Conservation (phyloP, 2,113 vertebrate species). For the Sitta europaea region DNA sequence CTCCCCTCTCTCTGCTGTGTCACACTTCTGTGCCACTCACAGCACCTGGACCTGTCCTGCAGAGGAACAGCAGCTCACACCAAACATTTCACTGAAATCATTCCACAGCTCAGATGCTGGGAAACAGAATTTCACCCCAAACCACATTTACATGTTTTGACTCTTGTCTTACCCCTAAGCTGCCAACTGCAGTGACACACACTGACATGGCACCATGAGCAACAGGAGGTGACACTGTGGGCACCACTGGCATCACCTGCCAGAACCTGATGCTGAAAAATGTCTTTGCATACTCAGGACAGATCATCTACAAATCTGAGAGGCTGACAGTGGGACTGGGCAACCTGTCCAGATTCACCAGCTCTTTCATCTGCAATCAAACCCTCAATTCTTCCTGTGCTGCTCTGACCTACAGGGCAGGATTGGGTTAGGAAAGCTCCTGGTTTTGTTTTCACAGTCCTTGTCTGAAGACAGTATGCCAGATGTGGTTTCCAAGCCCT, state of each 20-base stretch:
- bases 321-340: not conserved
- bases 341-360: not conserved
- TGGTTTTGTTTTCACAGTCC: not conserved
- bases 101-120: not conserved
- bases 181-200: not conserved
- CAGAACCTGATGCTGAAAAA: not conserved
- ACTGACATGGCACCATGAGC: not conserved
- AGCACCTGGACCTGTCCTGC: not conserved
- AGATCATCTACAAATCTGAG: not conserved
- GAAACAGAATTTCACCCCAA: not conserved
- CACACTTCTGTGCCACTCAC: not conserved
- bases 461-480: not conserved
- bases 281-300: not conserved
- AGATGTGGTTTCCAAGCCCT: not conserved
- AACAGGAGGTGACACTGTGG: not conserved
- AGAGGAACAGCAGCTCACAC: not conserved
- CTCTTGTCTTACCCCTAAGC: not conserved
- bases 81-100: not conserved
- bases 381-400: not conserved
- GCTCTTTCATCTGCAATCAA: not conserved
- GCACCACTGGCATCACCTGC: not conserved
- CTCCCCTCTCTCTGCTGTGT: not conserved
- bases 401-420: not conserved
- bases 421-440: not conserved
- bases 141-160: rapidly evolving